Base-by-base conservation (phyloP, 2,888 invertebrate genomes). In the Spodoptera littoralis region DNA sequence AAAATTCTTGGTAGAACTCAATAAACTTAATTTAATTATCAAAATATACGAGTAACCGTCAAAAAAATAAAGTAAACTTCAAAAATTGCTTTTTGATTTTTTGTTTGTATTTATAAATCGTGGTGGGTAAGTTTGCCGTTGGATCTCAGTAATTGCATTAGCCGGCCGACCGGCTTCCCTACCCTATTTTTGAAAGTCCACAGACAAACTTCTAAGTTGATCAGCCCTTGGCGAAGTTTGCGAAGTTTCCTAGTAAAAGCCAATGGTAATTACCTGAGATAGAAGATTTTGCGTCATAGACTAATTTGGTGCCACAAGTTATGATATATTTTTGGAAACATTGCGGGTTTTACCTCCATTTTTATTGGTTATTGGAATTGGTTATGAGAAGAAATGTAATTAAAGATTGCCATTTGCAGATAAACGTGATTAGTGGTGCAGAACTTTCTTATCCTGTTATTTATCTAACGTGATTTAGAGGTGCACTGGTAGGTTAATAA, bases 101-200 rank as follows among this genome's bases (percentile, higher is more conserved):
- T 80, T 77, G 72, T 82, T 83, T 81, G 75, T 77, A 72, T 83
- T 80, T 81, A 70, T 72, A 72, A 76, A 70, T 74, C 68, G 68
- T 53, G 68, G 66, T 55, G 65, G 66, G 59, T 64, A 79, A 85
- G 79, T 80, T 83, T 70, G 51, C 58, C 67, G 67, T 76, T 63
- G 62, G 60, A 81, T 87, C 74, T 82, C 84, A 60, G 82, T 87
- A 88, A 90, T 88, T 86, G 83, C 84, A 82, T 90, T 88, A 89
- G 83, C 76, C 79, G 82, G 80, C 79, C 79, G 70, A 72, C 76
- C 79, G 78, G 80, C 77, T 86, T 85, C 80, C 84, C 82, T 85
- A 1, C 36, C 36, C 36, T 9, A 88, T 88, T 86, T 71, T 88
- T 85, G 84, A 87, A 90, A 86, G 86, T 87, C 89, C 83, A 85